Evolutionary conservation across 2,888 invertebrate species (phyloP).

Genomic region (Heliconius aoede): DNA sequence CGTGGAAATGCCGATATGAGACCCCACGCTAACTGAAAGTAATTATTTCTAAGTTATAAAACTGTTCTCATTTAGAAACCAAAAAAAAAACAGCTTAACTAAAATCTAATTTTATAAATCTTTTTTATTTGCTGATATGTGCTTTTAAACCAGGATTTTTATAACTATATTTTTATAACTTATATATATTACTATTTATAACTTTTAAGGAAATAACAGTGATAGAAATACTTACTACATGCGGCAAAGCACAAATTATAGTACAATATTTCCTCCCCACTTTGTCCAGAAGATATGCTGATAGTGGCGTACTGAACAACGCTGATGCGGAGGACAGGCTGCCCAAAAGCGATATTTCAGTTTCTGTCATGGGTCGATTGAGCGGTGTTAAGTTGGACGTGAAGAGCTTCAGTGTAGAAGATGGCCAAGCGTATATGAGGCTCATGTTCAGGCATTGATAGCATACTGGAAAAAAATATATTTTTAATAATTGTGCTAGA

Average conservation of each 20-base stretch:
- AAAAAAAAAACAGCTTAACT: too few species aligned
- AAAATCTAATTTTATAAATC: too few species aligned
- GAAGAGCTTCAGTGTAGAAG: conserved; percentile 64
- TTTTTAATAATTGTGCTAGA: not conserved
- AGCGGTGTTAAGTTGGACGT: conserved; percentile 57
- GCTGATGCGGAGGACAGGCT: conserved; percentile 58
- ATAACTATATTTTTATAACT: too few species aligned
- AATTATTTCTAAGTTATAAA: not conserved
- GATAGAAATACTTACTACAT: conserved; percentile 44
- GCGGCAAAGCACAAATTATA: conserved; percentile 50
- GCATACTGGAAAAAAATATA: conserved; percentile 58
- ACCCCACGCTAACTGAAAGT: conserved; percentile 63
- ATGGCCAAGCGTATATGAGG: conserved; percentile 67
- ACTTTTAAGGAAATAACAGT: too few species aligned
- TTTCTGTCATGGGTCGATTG: conserved; percentile 55
- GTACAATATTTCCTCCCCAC: conserved; percentile 56
- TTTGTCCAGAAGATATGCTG: conserved; percentile 57
- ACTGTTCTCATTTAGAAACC: not conserved
- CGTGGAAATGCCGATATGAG: conserved; percentile 56
- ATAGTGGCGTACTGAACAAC: conserved; percentile 54
- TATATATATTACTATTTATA: too few species aligned
- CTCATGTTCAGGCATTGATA: conserved; percentile 61
- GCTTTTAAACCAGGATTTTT: too few species aligned
- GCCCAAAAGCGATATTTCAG: conserved; percentile 58
- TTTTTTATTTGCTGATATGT: too few species aligned